A percentile compares a stretch with the other conserved stretches of the same genome.
phyloP scores from a whole-genome alignment of 1,140 invertebrate species.

The Pissodes strobi region DNA sequence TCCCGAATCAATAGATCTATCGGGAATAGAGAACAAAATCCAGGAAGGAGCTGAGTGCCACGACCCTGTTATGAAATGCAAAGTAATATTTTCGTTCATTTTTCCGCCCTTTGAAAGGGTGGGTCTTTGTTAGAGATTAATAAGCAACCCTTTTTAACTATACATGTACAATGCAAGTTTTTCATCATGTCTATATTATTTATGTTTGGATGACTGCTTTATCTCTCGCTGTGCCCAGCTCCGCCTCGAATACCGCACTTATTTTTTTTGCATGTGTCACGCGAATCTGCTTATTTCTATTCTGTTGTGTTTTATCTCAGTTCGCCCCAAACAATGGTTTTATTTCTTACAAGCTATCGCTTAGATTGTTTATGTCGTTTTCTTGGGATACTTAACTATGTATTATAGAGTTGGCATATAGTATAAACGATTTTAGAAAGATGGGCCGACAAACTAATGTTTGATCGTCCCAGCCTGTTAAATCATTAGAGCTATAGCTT shows the following conservation, averaged over 20 bases:
- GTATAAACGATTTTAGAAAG: too few relatives aligned
- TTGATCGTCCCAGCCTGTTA: too few relatives aligned
- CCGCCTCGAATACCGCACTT: constrained; percentile 31
- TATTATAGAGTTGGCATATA: too few relatives aligned
- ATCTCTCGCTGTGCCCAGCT: constrained; percentile 37
- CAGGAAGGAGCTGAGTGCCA: constrained; percentile 41
- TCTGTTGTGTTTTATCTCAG: constrained; percentile 23
- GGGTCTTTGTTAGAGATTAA: constrained; percentile 45
- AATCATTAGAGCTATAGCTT: too few relatives aligned
- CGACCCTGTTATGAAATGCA: constrained; percentile 42
- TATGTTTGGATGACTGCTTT: constrained; percentile 49
- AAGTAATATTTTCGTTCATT: constrained; percentile 44
- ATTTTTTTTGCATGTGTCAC: constrained; percentile 43
- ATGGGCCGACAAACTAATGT: too few relatives aligned
- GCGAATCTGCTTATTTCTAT: constrained; percentile 33
- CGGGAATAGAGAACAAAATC: constrained; percentile 42
- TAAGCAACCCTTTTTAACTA: constrained; percentile 48
- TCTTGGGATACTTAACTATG: too few relatives aligned
- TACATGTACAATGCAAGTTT: constrained; percentile 48
- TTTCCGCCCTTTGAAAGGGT: constrained; percentile 39
- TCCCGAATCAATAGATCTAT: constrained; percentile 35
- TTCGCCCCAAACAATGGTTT: too few relatives aligned
- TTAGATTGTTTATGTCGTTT: too few relatives aligned
- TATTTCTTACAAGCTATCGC: too few relatives aligned
- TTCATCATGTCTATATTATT: constrained; percentile 50